Base-by-base conservation (phyloP, 2,113 vertebrate genomes). In the Setophaga petechia region DNA sequence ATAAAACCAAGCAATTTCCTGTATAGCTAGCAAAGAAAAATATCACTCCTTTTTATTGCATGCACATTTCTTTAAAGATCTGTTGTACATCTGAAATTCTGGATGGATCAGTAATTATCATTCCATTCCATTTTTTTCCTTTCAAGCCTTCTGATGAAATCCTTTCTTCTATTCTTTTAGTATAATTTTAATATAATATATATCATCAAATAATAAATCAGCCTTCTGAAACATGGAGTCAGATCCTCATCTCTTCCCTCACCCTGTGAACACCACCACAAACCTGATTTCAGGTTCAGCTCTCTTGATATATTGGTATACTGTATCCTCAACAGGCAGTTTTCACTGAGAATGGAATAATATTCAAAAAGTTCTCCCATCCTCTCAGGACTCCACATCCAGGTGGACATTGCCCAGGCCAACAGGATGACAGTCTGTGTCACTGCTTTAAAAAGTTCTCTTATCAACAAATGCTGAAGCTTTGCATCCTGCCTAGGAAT, bases 1-100 rank as follows among this genome's bases (percentile, higher is more conserved):
- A 90, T 66, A 95, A 95, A 89, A 65, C 6, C 12, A 62, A 87
- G 71, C 54, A 87, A 87, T 90, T 68, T 94, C 49, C 62, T 79
- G n/a, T 31, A 35, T 52, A 86, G 66, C 44, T 85, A 87, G 66
- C 33, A 69, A 57, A 69, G 74, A 68, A 85, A 94, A 93, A 65
- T 41, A 87, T 41, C 52, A 57, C 12, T 49, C 35, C 43, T 67
- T 84, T 83, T 81, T 44, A 84, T 54, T 65, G 57, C 49, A 66
- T 79, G 21, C 73, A 55, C 23, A 22, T 67, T 75, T 89, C 47
- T 82, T 77, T 74, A 58, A 81, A 78, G 77, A 47, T 41, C 43
- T 73, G 12, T 30, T 37, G 18, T 21, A 51, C 9, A 41, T 57
- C 35, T 80, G 71, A 93, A 92, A 90, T 89, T 89, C 61, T 71